Evolutionary conservation across 2,113 vertebrate species (phyloP).

Genomic region (Peromyscus leucopus): DNA sequence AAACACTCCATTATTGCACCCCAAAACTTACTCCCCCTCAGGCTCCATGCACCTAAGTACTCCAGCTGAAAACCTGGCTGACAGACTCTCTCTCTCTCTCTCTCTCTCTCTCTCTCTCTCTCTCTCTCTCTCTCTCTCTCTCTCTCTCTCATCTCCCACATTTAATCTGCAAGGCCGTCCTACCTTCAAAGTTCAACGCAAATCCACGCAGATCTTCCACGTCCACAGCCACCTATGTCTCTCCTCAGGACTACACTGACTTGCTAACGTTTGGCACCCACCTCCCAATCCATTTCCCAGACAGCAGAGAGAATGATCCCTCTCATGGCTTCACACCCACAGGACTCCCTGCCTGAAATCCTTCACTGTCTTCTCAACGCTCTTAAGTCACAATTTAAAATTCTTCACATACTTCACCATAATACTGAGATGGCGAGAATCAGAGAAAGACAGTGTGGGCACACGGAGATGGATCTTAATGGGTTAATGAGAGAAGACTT

Average conservation of each 20-base stretch:
- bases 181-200: slow-evolving; percentile 11
- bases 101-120: not conserved
- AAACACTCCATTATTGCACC: not conserved
- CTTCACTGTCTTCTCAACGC: not conserved
- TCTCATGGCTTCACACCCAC: not conserved
- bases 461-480: not conserved
- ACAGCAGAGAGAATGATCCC: not conserved
- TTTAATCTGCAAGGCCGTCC: not conserved
- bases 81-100: not conserved
- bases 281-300: not conserved
- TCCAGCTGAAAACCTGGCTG: not conserved
- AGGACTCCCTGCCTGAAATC: not conserved
- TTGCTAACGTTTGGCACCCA: not conserved
- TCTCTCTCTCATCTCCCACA: not conserved
- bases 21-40: not conserved
- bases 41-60: not conserved
- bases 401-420: slow-evolving; percentile 45
- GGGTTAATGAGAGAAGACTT: not conserved
- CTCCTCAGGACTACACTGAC: not conserved
- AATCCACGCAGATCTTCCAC: not conserved
- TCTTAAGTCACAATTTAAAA: slow-evolving; percentile 43
- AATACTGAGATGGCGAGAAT: slow-evolving; percentile 23
- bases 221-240: not conserved
- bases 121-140: not conserved
- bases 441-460: not conserved